Percentiles rank a stretch among this genome's conserved stretches.
These are phyloP conservation scores for Solenodon paradoxus DNA, from an alignment of 2,113 vertebrate genomes.

Conservation along the genomic window DNA sequence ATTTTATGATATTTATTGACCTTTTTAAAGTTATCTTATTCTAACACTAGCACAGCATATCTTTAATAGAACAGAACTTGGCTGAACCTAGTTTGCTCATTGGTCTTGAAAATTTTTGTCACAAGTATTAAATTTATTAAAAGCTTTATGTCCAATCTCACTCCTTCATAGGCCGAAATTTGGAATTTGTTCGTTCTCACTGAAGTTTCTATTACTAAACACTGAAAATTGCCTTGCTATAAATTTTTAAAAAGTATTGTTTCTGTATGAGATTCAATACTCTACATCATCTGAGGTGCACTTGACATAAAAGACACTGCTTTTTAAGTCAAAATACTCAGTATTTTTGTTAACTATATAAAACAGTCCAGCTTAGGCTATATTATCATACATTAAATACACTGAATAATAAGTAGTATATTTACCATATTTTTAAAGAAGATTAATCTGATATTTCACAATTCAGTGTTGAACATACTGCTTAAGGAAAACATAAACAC, in stretches of 20 bases:
- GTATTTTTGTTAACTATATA: neutral
- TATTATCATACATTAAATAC: neutral
- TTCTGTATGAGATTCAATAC: neutral
- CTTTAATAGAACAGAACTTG: conserved; percentile 43
- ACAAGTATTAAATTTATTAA: conserved; percentile 80
- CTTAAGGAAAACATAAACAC: neutral
- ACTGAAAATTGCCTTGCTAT: neutral
- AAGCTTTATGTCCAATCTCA: conserved; percentile 79
- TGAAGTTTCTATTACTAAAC: neutral
- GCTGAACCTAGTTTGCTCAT: conserved; percentile 45
- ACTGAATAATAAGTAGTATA: neutral
- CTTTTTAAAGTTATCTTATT: conserved; percentile 47
- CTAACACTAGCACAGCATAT: conserved; percentile 54
- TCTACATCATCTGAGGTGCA: too few species aligned
- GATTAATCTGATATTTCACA: neutral
- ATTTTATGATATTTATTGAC: conserved; percentile 55
- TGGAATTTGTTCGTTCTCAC: neutral
- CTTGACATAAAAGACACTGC: neutral
- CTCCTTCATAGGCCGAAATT: conserved; percentile 68
- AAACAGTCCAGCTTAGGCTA: neutral
- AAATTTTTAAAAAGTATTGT: neutral
- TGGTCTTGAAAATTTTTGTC: conserved; percentile 78
- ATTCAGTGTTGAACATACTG: neutral
- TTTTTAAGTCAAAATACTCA: neutral
- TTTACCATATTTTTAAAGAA: neutral